Evolutionary conservation across 92 coral and sea anemone species (phyloP).

Genomic region (Epizoanthus illoricatus): DNA sequence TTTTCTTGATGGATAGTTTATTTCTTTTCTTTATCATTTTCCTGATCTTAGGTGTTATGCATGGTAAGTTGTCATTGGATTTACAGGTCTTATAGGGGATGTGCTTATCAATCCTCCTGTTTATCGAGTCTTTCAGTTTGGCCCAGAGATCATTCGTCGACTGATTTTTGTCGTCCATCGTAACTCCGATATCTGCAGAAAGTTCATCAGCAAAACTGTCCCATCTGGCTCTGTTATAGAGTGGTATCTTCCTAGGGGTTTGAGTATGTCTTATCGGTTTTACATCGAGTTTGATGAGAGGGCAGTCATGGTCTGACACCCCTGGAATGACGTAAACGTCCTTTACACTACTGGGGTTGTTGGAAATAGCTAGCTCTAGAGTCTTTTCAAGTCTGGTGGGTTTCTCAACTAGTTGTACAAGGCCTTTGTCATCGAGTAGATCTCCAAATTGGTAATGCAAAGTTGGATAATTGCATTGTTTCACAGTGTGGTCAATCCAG

Average conservation of each 20-base stretch:
- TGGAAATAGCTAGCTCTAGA: constrained; percentile 56
- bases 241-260: constrained; percentile 58
- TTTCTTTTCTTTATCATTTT: constrained; percentile 35
- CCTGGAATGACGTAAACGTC: constrained; percentile 51
- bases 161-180: constrained; percentile 17
- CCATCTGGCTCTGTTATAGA: constrained; percentile 57
- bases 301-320: constrained; percentile 65
- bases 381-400: constrained; percentile 63
- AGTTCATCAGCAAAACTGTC: constrained; percentile 46
- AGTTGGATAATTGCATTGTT: no score
- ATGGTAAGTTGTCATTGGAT: constrained; percentile 36
- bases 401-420: constrained; percentile 55
- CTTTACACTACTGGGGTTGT: constrained; percentile 40
- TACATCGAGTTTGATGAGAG: constrained; percentile 39
- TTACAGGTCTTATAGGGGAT: constrained; percentile 43
- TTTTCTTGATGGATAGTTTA: constrained; percentile 22
- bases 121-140: constrained; percentile 26
- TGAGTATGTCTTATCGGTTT: constrained; percentile 56
- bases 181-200: constrained; percentile 22
- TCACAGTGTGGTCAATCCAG: constrained; percentile 51
- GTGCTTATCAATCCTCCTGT: constrained; percentile 32
- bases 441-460: constrained; percentile 78
- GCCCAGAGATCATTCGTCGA: constrained; percentile 54
- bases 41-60: constrained; percentile 42
- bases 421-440: constrained; percentile 50